These are phyloP conservation scores for Blastomussa wellsi DNA, from an alignment of 92 coral and sea anemone species.

Conservation along the genomic window DNA sequence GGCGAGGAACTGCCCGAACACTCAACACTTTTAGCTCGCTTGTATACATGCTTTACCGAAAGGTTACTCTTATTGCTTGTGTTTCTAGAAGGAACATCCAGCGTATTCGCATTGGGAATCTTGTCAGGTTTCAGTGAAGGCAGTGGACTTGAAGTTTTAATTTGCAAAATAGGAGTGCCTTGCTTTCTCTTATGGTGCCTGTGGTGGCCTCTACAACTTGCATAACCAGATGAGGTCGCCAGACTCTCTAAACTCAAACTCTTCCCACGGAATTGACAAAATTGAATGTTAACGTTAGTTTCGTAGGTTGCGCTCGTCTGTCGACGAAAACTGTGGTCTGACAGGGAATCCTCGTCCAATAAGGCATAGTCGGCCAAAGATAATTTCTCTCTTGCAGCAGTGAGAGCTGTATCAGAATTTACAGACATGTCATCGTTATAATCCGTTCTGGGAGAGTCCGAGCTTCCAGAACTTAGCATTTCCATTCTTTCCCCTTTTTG, in stretches of 20 bases:
- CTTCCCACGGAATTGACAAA: not conserved
- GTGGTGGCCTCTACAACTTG: not conserved
- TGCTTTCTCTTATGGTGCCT: not conserved
- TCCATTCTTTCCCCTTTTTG: conserved; percentile 58
- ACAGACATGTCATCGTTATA: conserved; percentile 44
- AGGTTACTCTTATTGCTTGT: not conserved
- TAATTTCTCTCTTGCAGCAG: conserved; percentile 20
- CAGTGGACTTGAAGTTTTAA: not conserved
- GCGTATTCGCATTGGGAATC: not conserved
- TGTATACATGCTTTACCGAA: not conserved
- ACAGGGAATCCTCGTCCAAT: conserved; percentile 32
- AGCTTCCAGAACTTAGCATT: conserved; percentile 47
- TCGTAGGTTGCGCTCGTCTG: not conserved
- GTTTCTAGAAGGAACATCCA: conserved; percentile 8
- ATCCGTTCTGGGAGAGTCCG: conserved; percentile 45
- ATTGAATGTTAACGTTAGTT: not conserved
- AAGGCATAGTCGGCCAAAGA: conserved; percentile 48
- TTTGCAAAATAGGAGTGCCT: not conserved
- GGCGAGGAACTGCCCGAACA: not conserved
- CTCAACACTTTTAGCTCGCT: conserved; percentile 20
- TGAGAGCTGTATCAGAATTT: conserved; percentile 36
- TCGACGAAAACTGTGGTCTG: not conserved
- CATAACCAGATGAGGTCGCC: not conserved
- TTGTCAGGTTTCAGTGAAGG: conserved; percentile 8
- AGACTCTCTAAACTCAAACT: conserved; percentile 41